These are phyloP conservation scores for Neodiprion pinetum DNA, from an alignment of 1,140 invertebrate genomes.

Conservation along the genomic window DNA sequence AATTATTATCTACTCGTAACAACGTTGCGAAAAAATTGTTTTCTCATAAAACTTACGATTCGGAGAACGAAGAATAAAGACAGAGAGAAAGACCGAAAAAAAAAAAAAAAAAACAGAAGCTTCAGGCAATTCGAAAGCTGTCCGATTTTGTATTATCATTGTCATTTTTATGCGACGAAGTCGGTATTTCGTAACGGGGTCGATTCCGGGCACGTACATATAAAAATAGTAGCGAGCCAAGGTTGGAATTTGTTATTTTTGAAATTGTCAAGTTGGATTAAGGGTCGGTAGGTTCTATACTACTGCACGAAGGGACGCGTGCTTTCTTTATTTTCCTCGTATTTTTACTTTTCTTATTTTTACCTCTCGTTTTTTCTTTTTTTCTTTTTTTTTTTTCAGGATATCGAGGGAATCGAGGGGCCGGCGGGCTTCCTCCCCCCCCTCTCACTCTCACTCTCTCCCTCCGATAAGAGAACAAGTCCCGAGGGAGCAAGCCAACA, in stretches of 20 bases:
- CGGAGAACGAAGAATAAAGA: no score
- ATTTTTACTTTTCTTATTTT: background rate
- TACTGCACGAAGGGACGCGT: no score
- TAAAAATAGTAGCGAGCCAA: background rate
- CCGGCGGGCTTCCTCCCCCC: background rate
- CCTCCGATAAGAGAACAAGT: background rate
- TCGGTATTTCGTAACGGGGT: no score
- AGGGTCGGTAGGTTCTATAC: background rate
- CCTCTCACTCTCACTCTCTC: background rate
- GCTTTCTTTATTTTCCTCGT: background rate
- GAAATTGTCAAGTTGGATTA: background rate
- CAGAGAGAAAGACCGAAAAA: no score
- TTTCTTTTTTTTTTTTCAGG: background rate
- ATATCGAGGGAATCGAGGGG: background rate
- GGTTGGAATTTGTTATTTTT: background rate
- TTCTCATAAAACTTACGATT: no score
- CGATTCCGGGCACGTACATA: no score
- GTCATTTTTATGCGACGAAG: no score
- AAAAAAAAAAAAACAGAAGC: no score
- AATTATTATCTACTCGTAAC: no score
- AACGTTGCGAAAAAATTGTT: no score
- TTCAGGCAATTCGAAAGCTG: no score
- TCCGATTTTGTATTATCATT: no score
- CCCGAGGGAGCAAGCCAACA: conserved; percentile 3
- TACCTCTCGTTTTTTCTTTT: conserved; percentile 12